Evolutionary conservation across 2,888 invertebrate species (phyloP).

Genomic region (Noctua janthe): DNA sequence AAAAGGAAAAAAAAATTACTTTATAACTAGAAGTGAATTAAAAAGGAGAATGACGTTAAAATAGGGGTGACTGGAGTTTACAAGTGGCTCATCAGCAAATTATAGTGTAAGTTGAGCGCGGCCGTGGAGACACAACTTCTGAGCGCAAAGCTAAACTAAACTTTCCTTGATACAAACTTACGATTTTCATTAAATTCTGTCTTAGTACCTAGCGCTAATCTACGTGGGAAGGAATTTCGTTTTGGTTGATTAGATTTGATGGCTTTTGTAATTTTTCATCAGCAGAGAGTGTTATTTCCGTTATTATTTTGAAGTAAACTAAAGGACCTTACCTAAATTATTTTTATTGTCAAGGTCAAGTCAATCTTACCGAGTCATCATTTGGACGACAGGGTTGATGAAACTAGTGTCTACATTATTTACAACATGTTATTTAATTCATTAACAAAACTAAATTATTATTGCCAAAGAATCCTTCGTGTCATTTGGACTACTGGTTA

Average conservation of each 20-base stretch:
- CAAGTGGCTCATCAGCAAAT: conserved; percentile 86
- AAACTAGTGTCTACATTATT: neutral
- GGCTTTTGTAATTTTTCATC: neutral
- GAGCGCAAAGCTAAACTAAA: conserved; percentile 78
- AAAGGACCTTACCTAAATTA: neutral
- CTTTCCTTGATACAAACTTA: conserved; percentile 83
- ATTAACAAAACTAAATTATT: neutral
- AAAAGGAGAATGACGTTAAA: conserved; percentile 72
- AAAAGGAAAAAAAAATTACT: conserved; percentile 35
- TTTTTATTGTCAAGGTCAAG: neutral
- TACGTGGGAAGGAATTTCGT: conserved; percentile 11
- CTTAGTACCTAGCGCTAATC: conserved; percentile 59
- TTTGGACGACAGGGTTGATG: neutral
- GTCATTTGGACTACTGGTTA: neutral
- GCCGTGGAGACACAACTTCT: conserved; percentile 79
- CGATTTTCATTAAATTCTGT: conserved; percentile 84
- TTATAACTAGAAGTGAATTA: conserved; percentile 63
- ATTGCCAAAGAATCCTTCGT: neutral
- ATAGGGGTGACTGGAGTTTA: conserved; percentile 76
- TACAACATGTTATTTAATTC: no score
- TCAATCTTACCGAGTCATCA: neutral
- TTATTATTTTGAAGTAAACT: neutral
- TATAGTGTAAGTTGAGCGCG: conserved; percentile 81
- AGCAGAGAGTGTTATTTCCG: neutral
- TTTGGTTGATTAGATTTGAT: neutral